Evolutionary conservation across 1,140 invertebrate genomes (phyloP), one percentile per base, ranked within the genome.

Genomic region (Nasonia vitripennis): DNA sequence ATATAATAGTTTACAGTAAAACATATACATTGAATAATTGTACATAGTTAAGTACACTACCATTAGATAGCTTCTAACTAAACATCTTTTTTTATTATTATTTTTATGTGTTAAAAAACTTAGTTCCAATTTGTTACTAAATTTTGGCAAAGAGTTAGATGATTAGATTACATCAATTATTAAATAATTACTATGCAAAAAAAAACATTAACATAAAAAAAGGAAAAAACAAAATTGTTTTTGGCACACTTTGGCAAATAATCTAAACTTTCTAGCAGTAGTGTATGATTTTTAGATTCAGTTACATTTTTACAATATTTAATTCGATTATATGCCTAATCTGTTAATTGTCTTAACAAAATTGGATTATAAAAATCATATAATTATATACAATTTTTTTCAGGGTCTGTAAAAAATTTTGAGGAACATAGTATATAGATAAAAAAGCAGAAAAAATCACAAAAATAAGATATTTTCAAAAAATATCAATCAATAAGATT

Each of bases 401-500:
- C 70, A 71, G 71, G 62, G 20, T 51, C n/a, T 51, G 11, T 68
- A 80, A 74, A 80, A 85, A 81, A 77, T 34, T 51, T 41, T 62
- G 31, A 73, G 41, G 23, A 78, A 78, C 27, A 73, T 71, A 81
- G 70, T 34, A 27, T 85, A 51, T 17, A 85, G 5, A 45, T 77
- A 77, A 81, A 81, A 87, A 78, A 83, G 45, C 51, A 62, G 6
- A 85, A 87, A 80, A 81, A 71, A 86, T 87, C 77, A 83, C 78
- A 87, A 87, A 86, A 87, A 75, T 41, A 84, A 86, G 83, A 89
- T 86, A 87, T 83, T 87, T 37, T 79, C 81, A 51, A 86, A 73
- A 87, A 88, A 88, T 89, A 88, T 89, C 81, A 85, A 84, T 85
- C 77, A n/a, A n/a, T n/a, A n/a, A n/a, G n/a, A n/a, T n/a, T 89